phyloP scores from a whole-genome alignment of 2,888 invertebrate genomes.

The Rhagium mordax region DNA sequence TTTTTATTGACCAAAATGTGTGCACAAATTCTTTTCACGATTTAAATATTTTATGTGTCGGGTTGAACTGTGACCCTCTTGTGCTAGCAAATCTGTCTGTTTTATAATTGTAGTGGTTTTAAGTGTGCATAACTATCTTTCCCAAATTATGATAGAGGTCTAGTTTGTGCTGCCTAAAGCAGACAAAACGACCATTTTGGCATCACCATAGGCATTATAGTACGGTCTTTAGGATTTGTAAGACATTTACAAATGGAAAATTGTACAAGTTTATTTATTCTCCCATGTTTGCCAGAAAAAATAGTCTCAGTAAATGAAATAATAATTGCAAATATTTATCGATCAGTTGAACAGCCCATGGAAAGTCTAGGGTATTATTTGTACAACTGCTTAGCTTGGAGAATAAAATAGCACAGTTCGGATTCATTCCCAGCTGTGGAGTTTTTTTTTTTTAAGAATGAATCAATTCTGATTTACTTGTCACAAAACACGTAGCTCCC shows the following conservation, averaged over 20 bases:
- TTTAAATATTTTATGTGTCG: constrained; percentile 42
- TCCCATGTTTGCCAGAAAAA: background rate
- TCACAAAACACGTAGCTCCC: too few relatives aligned
- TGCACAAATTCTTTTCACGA: constrained; percentile 53
- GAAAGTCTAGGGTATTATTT: background rate
- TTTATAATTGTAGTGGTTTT: background rate
- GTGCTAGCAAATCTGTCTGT: constrained; percentile 22
- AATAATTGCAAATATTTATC: background rate
- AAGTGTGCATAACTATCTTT: constrained; percentile 51
- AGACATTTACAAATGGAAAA: constrained; percentile 43
- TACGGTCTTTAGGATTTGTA: constrained; percentile 39
- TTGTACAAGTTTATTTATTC: constrained; percentile 1
- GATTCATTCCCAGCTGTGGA: too few relatives aligned
- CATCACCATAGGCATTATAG: constrained; percentile 46
- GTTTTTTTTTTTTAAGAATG: too few relatives aligned
- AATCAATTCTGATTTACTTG: too few relatives aligned
- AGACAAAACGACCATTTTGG: constrained; percentile 55
- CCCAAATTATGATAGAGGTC: constrained; percentile 54
- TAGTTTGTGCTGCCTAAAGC: constrained; percentile 56
- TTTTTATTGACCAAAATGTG: constrained; percentile 33
- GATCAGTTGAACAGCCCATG: background rate
- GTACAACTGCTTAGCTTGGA: too few relatives aligned
- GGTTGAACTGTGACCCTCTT: constrained; percentile 54
- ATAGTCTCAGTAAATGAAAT: background rate
- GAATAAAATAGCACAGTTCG: too few relatives aligned